Base-by-base conservation (phyloP, 2,888 invertebrate species). In the Rhodophaea formosa region DNA sequence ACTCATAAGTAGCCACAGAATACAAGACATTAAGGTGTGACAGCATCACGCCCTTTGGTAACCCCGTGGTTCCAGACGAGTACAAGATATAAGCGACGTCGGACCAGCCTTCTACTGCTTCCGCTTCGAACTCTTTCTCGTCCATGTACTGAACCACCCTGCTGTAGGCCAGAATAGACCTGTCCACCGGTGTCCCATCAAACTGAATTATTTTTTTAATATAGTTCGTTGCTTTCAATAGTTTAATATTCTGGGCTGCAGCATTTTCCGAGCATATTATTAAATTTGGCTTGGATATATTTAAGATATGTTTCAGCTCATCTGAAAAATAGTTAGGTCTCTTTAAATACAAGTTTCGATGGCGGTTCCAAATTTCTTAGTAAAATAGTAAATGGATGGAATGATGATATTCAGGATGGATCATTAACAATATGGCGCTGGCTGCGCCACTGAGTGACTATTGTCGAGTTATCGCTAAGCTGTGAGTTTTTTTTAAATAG, bases 11-110 rank as follows among this genome's bases (percentile, higher is more conserved):
- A 91, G 66, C 74, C 68, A 75, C 94, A 90, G 53, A 93, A 92
- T 64, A 83, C 15, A 87, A 62, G 14, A 74, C 64, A 58, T 87
- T 87, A 3, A 80, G 62, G 70, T 95, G 95, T 0, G 94, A 93
- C 29, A 96, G 79, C 92, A 93, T 93, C 0, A 96, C 96, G 16
- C 96, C 96, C 82, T 96, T 96, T 0, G 96, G 96, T 51, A 95
- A 84, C 0, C 96, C 96, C 0, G 96, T 96, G 0, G 97, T 96
- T 0, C 97, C 92, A 56, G 93, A 93, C 1, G 93, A 93, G 72
- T 93, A 93, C 7, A 93, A 87, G 46, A 93, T 80, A 60, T 92
- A 80, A 0, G 71, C 74, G 0, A 68, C 65, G 51, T 81, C 80
- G 0, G 70, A 62, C 65, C 70, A 69, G 8, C 80, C 80, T 7